phyloP scores from a whole-genome alignment of 1,140 invertebrate species.

The Bradysia coprophila region DNA sequence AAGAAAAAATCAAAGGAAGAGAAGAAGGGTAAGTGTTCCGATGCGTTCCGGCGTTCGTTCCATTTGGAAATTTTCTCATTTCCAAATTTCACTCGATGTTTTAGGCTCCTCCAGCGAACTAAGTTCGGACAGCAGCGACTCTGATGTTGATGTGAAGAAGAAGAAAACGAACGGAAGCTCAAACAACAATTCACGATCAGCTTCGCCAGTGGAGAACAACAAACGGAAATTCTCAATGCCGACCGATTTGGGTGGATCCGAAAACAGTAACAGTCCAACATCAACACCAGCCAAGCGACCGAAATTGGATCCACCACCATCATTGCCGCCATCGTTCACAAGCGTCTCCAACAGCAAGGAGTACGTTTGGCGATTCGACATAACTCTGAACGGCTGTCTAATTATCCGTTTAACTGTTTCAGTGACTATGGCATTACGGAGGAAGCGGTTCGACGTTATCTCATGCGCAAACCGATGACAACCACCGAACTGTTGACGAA shows the following conservation, averaged over 20 bases:
- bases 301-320: constrained; percentile 30
- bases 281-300: constrained; percentile 34
- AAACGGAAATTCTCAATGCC: constrained; percentile 29
- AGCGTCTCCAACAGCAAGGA: constrained; percentile 20
- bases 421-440: constrained; percentile 84
- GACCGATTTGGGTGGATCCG: constrained; percentile 26
- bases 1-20: constrained; percentile 36
- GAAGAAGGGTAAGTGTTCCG: constrained; percentile 37
- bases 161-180: constrained; percentile 22
- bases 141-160: constrained; percentile 28
- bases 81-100: constrained; percentile 6
- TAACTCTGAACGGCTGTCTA: no score
- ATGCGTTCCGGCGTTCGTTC: no score
- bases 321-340: constrained; percentile 18
- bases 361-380: no score
- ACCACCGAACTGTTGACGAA: constrained; percentile 86
- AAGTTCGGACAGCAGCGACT: constrained; percentile 55
- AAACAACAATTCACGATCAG: constrained; percentile 40
- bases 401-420: no score
- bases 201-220: constrained; percentile 29
- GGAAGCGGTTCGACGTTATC: constrained; percentile 80
- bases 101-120: constrained; percentile 47
- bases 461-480: constrained; percentile 91
- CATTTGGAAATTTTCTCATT: neutral
- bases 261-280: constrained; percentile 22